A percentile compares a stretch with the other conserved stretches of the same genome.
Evolutionary conservation across 1,140 invertebrate species (phyloP).

Genomic region (Mesaphorura yosii): DNA sequence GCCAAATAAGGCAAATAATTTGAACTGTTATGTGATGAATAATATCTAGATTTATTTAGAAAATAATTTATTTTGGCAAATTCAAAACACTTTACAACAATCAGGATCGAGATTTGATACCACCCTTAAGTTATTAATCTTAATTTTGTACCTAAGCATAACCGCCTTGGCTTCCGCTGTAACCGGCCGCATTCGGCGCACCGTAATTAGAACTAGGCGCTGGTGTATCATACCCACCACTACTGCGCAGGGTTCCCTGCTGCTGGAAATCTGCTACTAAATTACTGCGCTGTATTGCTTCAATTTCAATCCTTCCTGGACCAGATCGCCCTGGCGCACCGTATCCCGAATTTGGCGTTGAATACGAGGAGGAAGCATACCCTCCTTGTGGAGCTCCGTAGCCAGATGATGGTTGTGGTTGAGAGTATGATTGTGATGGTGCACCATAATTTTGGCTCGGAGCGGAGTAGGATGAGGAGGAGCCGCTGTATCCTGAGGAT

Average conservation of each 20-base stretch:
- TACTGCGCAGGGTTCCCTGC: conserved; percentile 6
- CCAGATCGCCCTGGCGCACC: conserved; percentile 5
- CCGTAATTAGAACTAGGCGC: conserved; percentile 12
- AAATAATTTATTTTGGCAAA: too few species aligned
- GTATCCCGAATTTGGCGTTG: conserved; percentile 4
- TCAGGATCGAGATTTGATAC: too few species aligned
- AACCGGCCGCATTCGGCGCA: too few species aligned
- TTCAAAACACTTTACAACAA: too few species aligned
- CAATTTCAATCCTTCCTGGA: conserved; percentile 12
- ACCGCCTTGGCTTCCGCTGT: conserved; percentile 25
- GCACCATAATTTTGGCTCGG: conserved; percentile 1
- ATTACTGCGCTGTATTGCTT: conserved; percentile 8
- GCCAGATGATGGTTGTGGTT: neutral
- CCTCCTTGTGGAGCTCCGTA: neutral
- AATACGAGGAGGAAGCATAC: too few species aligned
- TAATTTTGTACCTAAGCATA: neutral
- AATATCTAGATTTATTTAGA: too few species aligned
- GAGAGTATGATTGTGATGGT: conserved; percentile 2
- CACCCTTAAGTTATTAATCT: too few species aligned
- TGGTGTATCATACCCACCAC: conserved; percentile 10
- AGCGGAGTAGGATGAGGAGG: conserved; percentile 43
- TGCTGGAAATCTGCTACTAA: conserved; percentile 9
- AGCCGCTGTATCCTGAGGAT: too few species aligned
- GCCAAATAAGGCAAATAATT: too few species aligned
- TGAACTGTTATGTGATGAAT: too few species aligned